Conservation (phyloP, 2,797 vertebrate genomes). For the Chelon auratus region DNA sequence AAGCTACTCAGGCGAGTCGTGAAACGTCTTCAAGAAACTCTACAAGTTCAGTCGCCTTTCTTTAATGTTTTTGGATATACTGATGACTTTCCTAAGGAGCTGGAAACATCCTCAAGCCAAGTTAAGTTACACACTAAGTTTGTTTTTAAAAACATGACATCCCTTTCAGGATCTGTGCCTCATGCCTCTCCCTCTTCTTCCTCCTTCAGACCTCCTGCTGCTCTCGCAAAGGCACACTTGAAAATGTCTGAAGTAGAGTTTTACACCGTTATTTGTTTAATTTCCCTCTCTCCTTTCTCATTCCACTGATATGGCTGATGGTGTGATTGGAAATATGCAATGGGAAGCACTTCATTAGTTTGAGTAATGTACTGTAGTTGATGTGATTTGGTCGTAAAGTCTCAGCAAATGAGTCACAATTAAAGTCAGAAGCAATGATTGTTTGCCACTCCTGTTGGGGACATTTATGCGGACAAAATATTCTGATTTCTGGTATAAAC, state of each 20-base stretch:
- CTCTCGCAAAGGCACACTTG: not conserved
- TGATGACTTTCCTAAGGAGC: too few relatives aligned
- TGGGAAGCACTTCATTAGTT: not conserved
- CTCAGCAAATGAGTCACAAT: not conserved
- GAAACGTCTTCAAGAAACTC: too few relatives aligned
- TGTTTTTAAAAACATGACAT: too few relatives aligned
- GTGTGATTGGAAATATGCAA: not conserved
- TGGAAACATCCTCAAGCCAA: too few relatives aligned
- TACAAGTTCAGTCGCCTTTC: too few relatives aligned
- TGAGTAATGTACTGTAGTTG: not conserved
- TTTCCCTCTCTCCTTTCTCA: rapidly evolving
- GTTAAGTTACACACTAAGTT: too few relatives aligned
- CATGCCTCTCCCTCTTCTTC: not conserved
- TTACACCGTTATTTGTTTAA: not conserved
- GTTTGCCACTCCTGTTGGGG: too few relatives aligned
- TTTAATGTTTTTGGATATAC: too few relatives aligned
- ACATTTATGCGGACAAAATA: not conserved
- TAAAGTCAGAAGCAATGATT: not conserved
- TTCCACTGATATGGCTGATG: not conserved
- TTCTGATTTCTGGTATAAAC: not conserved
- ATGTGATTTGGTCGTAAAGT: not conserved
- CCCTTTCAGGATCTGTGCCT: not conserved
- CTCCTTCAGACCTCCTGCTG: not conserved
- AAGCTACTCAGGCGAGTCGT: too few relatives aligned
- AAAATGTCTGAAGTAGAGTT: not conserved